phyloP scores from a whole-genome alignment of 2,113 vertebrate genomes.

The Sinocyclocheilus maitianheensis region DNA sequence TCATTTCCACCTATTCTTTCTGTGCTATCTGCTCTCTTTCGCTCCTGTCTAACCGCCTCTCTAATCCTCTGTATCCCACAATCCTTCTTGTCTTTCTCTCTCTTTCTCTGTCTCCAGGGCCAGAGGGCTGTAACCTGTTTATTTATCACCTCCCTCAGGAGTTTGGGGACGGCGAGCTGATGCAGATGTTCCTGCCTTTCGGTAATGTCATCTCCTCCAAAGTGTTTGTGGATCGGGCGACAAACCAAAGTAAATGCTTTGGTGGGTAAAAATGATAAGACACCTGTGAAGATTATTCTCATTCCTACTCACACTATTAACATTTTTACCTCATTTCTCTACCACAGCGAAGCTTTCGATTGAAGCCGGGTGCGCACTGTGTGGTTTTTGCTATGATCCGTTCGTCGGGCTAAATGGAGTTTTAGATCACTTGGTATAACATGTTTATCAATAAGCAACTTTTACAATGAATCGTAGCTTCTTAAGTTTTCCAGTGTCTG shows the following conservation, averaged over 20 bases:
- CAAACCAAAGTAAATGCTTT: constrained; percentile 99
- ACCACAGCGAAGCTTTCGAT: constrained; percentile 53
- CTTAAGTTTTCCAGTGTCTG: background rate
- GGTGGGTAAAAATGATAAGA: constrained; percentile 99
- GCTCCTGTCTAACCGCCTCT: constrained; percentile 39
- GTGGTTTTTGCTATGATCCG: background rate
- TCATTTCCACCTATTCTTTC: constrained; percentile 32
- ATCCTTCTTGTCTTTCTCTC: constrained; percentile 10
- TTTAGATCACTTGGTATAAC: background rate
- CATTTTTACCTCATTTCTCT: constrained; percentile 71
- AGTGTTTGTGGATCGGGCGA: constrained; percentile 99
- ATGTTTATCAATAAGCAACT: background rate
- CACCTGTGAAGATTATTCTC: constrained; percentile 90
- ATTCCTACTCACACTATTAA: constrained; percentile 83
- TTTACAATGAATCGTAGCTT: background rate
- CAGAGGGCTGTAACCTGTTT: constrained; percentile 99
- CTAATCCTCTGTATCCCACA: constrained; percentile 32
- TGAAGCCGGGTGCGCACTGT: constrained; percentile 16
- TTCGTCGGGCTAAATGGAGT: background rate
- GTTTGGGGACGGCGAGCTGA: constrained; percentile 99
- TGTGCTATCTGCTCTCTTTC: constrained; percentile 47
- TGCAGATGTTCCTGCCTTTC: constrained; percentile 99
- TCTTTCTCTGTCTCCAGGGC: constrained; percentile 78
- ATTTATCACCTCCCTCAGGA: constrained; percentile 99
- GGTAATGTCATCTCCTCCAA: constrained; percentile 99